These are phyloP conservation scores for Battus philenor DNA, from an alignment of 1,140 invertebrate genomes.

Conservation along the genomic window DNA sequence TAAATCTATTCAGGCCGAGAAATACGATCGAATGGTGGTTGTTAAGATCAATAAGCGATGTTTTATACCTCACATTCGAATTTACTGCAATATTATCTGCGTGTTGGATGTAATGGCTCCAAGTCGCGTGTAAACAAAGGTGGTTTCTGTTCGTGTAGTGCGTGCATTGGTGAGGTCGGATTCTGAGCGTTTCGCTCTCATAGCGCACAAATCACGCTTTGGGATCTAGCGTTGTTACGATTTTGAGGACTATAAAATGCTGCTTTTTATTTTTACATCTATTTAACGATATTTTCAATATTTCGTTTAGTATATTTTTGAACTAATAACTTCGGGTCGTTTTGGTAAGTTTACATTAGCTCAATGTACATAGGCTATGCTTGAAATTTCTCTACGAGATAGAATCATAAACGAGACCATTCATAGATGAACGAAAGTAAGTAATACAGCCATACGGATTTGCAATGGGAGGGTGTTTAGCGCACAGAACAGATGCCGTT, in stretches of 20 bases:
- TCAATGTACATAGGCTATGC: no score
- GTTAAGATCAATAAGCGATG: slow-evolving; percentile 12
- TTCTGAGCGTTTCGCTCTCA: neutral
- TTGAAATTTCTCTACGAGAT: no score
- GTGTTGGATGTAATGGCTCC: neutral
- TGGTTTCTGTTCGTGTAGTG: slow-evolving; percentile 8
- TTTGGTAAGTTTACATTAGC: no score
- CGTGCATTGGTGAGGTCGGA: slow-evolving; percentile 1
- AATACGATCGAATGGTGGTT: neutral
- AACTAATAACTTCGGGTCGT: no score
- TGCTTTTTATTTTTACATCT: neutral
- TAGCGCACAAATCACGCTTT: slow-evolving; percentile 4
- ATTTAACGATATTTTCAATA: no score
- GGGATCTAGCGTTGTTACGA: neutral
- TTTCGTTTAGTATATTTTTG: no score
- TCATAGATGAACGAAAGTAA: no score
- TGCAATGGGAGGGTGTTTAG: no score
- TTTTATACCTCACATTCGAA: slow-evolving; percentile 1
- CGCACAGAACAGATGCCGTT: no score
- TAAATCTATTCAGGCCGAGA: no score
- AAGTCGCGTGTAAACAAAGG: slow-evolving; percentile 9
- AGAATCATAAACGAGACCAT: no score
- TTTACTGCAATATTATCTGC: slow-evolving; percentile 7
- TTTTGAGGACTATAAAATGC: neutral
- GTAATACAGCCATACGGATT: no score